A percentile compares a stretch with the other conserved stretches of the same genome.
Conservation (phyloP, 2,797 vertebrate species). For the Notoglanidium macrostoma region DNA sequence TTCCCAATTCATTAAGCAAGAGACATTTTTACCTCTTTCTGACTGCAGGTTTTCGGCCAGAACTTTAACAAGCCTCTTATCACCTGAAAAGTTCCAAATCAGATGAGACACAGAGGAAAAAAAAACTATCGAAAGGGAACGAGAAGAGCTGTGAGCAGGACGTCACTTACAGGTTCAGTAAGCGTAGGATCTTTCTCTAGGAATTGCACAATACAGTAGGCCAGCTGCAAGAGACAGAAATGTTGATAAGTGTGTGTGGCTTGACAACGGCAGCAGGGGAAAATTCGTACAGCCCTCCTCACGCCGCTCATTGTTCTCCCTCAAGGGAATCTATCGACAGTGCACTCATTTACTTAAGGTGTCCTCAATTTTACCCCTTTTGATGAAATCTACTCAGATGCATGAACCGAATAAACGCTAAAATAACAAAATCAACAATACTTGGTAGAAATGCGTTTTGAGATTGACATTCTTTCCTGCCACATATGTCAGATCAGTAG, state of each 20-base stretch:
- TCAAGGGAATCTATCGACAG: not conserved
- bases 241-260: not conserved
- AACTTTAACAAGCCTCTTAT: slow-evolving; percentile 98
- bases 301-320: not conserved
- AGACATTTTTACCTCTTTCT: slow-evolving; percentile 88
- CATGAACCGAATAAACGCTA: not conserved
- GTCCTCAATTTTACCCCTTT: not conserved
- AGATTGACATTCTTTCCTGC: not conserved
- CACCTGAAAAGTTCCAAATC: slow-evolving; percentile 76
- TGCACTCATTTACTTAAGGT: not conserved
- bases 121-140: not conserved
- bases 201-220: slow-evolving; percentile 99
- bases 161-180: slow-evolving; percentile 92
- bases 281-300: not conserved
- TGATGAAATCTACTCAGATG: slow-evolving; percentile 9
- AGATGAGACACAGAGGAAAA: not conserved
- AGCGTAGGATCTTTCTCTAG: slow-evolving; percentile 98
- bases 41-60: slow-evolving; percentile 99
- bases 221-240: slow-evolving; percentile 80
- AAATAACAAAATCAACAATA: not conserved
- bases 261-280: not conserved
- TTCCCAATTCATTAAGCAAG: not conserved
- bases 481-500: not conserved
- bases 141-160: not conserved
- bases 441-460: not conserved